A percentile compares a stretch with the other conserved stretches of the same genome.
Conservation (phyloP, 1,140 invertebrate species). For the Drosophila ananassae region DNA sequence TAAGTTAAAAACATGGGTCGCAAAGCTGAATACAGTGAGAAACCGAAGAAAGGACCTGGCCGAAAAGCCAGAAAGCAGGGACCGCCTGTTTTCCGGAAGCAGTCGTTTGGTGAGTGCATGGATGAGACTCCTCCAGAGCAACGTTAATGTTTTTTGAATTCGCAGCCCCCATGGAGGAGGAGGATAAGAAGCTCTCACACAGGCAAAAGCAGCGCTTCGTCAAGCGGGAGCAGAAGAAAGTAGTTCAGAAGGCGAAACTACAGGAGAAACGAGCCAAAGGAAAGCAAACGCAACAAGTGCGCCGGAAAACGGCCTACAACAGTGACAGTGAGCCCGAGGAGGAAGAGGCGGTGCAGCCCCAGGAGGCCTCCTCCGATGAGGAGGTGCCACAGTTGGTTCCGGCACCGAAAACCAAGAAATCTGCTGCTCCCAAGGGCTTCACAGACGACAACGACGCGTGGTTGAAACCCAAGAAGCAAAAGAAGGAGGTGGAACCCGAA, state of each 20-base stretch:
- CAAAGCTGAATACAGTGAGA: constrained; percentile 91
- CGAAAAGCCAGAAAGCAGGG: constrained; percentile 93
- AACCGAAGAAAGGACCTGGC: constrained; percentile 91
- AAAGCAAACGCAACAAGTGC: constrained; percentile 42
- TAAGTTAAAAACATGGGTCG: constrained; percentile 89
- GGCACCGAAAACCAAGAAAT: constrained; percentile 31
- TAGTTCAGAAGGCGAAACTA: constrained; percentile 84
- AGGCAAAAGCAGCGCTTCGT: constrained; percentile 88
- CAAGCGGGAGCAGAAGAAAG: constrained; percentile 87
- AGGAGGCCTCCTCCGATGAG: constrained; percentile 41
- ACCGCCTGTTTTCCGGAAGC: constrained; percentile 88
- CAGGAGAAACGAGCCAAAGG: constrained; percentile 78
- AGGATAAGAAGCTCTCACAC: constrained; percentile 87
- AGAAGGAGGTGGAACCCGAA: constrained; percentile 67
- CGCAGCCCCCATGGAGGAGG: constrained; percentile 74
- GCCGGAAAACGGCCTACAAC: constrained; percentile 62
- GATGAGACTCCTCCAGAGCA: background rate
- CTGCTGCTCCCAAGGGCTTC: constrained; percentile 84
- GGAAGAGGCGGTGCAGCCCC: constrained; percentile 37
- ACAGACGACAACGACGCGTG: constrained; percentile 89
- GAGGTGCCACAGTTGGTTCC: constrained; percentile 59
- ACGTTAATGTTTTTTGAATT: constrained; percentile 3
- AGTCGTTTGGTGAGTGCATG: constrained; percentile 82
- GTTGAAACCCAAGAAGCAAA: constrained; percentile 87
- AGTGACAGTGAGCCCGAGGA: constrained; percentile 75